Base-by-base conservation (phyloP, 2,113 vertebrate species). In the Eulacestoma nigropectus region DNA sequence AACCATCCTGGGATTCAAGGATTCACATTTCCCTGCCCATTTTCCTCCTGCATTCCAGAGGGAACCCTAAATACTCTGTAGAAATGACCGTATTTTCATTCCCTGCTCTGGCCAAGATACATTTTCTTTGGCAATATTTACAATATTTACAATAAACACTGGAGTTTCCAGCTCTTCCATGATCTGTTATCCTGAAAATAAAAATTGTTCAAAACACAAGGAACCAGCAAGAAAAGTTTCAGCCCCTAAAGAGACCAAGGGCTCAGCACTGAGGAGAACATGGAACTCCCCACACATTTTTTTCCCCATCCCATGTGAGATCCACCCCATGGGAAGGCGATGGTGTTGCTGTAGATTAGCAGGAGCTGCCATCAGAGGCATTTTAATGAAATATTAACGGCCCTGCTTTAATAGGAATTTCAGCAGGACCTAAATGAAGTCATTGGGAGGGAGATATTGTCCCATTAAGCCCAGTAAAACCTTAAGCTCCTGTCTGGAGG, bases 391-490 rank as follows among this genome's bases (percentile, higher is more conserved):
- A 97, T 87, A 97, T 94, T 95, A 95, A 97, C 32, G 47, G 70
- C 84, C 85, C 87, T 95, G 87, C 91, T 96, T 98, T 97, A 97
- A 95, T 39, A 69, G 87, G 92, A 97, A 93, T 96, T 96, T 97
- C 92, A 97, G 92, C 95, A 96, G 57, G 93, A 87, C 74, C 95
- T 78, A 87, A 94, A 96, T 96, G 96, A 96, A 98, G 92, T 83
- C 91, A 79, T 55, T 92, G 83, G 93, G 95, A 96, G 97, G 97
- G 95, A 95, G 95, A 98, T 96, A 94, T 90, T 57, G 95, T 96
- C 97, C 97, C 96, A 84, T 97, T 95, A 98, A 97, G 97, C 97
- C 96, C 94, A 94, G 96, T 97, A 97, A 98, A 98, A 97, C 78
- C 56, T 75, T 83, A 84, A 97, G 95, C 94, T 96, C 39, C 93